Evolutionary conservation across 92 coral and sea anemone species (phyloP), one percentile per base, ranked within the genome.

Genomic region (Phymanthus crucifer): DNA sequence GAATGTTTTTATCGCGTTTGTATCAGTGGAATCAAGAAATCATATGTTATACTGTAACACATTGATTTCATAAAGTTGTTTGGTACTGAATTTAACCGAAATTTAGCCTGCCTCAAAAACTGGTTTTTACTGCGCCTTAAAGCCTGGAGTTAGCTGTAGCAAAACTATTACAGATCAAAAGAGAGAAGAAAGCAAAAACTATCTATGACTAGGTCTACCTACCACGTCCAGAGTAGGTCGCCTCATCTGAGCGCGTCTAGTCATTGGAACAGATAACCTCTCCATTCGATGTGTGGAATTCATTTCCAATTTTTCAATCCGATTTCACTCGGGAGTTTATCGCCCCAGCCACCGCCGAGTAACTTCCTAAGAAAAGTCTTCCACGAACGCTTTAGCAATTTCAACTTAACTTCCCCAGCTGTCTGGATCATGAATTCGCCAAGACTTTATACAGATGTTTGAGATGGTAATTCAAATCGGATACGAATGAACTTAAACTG

Each of bases 141-240:
- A 24, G 68, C 3, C 13, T 61, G 68, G 32, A 2, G 66, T 9
- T 19, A 57, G 26, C 32, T 26, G 10, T 2, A 27, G 19, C 9
- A 6, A 54, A 10, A 61, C 10, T 11, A 24, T 2, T 26, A 12
- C 32, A 61, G 8, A 26, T 3, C 16, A 0, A 12, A 24, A 61
- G 68, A 27, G 17, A 27, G 13, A 12, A 61, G 36, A 61, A 6
- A 24, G 68, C 26, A 8, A 61, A 5, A n/a, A n/a, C n/a, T n/a
- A n/a, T n/a, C n/a, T n/a, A n/a, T n/a, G n/a, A n/a, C n/a, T n/a
- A n/a, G n/a, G n/a, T n/a, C 33, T 9, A 47, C 83, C 40, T 43
- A 79, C 83, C 83, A 69, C 61, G 69, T 79, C 83, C 17, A 79
- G 54, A 40, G 83, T 79, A 24, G 83, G 83, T 46, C 83, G 64